These are phyloP conservation scores for Cotesia congregata DNA, from an alignment of 2,888 invertebrate genomes.

Conservation along the genomic window DNA sequence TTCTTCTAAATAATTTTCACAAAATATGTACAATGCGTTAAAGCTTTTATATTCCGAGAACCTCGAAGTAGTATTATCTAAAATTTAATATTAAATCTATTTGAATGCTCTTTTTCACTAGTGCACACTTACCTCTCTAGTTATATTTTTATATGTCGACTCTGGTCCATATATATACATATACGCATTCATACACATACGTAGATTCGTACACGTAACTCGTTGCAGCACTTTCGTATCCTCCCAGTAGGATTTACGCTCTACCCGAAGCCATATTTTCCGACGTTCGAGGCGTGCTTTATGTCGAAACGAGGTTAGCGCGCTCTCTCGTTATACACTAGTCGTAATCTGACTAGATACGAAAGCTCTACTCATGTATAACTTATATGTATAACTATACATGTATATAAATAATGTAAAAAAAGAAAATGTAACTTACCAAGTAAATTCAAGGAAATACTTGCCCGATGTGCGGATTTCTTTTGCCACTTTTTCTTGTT, in stretches of 20 bases:
- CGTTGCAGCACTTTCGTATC: constrained; percentile 27
- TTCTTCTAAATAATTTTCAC: no score
- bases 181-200: not conserved
- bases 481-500: no score
- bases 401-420: not conserved
- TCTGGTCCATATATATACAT: not conserved
- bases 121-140: not conserved
- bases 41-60: not conserved
- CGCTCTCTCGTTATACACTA: constrained; percentile 29
- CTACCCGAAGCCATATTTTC: constrained; percentile 39
- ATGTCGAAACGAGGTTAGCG: constrained; percentile 30
- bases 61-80: not conserved
- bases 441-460: no score
- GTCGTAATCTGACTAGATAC: constrained; percentile 25
- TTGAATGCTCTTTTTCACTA: not conserved
- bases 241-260: constrained; percentile 29
- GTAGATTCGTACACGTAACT: constrained; percentile 25
- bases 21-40: not conserved
- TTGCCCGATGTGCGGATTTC: no score
- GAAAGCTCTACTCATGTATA: constrained; percentile 13
- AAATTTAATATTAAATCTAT: not conserved
- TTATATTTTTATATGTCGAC: not conserved
- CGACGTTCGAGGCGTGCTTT: constrained; percentile 28
- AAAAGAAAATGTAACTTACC: no score
- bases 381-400: constrained; percentile 5